Evolutionary conservation across 2,797 vertebrate genomes (phyloP), one percentile per base, ranked within the genome.

Genomic region (Hephaestus fuliginosus): DNA sequence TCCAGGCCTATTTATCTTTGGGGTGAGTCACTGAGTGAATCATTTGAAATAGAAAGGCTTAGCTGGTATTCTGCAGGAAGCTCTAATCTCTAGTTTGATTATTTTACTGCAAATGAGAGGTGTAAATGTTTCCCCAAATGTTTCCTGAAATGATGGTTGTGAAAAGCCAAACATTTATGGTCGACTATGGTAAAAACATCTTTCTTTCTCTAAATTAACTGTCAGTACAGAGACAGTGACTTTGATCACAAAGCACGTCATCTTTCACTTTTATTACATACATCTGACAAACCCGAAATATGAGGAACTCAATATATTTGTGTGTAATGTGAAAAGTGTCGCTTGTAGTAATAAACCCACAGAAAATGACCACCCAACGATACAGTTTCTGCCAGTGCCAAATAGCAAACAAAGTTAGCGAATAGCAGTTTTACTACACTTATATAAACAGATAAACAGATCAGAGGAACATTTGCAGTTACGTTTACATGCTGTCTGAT

Each of bases 21-120:
- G 11, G 28, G 36, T 90, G 86, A 92, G 78, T 91, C 88, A 87
- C 76, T 28, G 51, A 56, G 51, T 75, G 73, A 77, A 67, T 86
- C 76, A 82, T 60, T 55, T 62, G 30, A 68, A 78, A 82, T 33
- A 73, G 44, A 86, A 77, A 76, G 76, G 58, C 71, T 88, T 70
- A 49, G 53, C 12, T 51, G 18, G n/a, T 52, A 36, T 80, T 76
- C 48, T 20, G 44, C 49, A 65, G 39, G 41, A 80, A 53, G 55
- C 53, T 72, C 20, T 85, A 55, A 86, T 82, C 72, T 82, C 18
- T 36, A 15, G 30, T 63, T 82, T 57, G 51, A 57, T 74, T 74
- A 76, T 84, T 88, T 62, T 52, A 69, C 62, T 52, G 74, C 22
- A 77, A 66, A 75, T 70, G 25, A 83, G n/a, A 77, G 52, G 39